Base-by-base conservation (phyloP, 1,140 invertebrate genomes). In the Metaphire vulgaris region DNA sequence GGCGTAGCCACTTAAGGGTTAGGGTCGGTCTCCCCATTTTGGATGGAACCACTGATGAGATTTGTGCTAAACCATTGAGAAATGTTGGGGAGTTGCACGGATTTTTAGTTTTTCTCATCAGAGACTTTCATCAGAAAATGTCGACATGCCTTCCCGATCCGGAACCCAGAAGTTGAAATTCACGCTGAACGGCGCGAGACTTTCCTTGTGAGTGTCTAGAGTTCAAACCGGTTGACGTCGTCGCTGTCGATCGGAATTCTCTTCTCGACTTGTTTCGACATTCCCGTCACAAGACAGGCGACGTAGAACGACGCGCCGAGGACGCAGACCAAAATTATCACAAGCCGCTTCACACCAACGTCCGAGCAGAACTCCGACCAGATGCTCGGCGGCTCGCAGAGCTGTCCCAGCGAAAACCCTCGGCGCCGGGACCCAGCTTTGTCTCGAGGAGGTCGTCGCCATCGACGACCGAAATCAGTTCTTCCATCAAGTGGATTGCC, bases 401-500 rank as follows among this genome's bases (percentile, higher is more conserved):
- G 21, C 6, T 56, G 6, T 56, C 41, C 41, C 41, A 21, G 6
- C 41, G 21, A 21, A n/a, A n/a, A n/a, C n/a, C n/a, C n/a, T 31
- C 68, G 68, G 29, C 33, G 30, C 2, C 30, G 12, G n/a, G 30
- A 32, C 15, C 29, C 68, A 29, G 33, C 29, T 69, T 29, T n/a
- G n/a, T n/a, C n/a, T n/a, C n/a, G n/a, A n/a, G n/a, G n/a, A n/a
- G n/a, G n/a, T n/a, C n/a, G n/a, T n/a, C n/a, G n/a, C n/a, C n/a
- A n/a, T n/a, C n/a, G n/a, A 56, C 41, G 41, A 21, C 6, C 6
- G 6, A 21, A 56, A 56, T 56, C 41, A 56, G 21, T 14, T 33
- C 70, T 32, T 72, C 70, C 70, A 72, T 72, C 70, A 72, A 26
- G 2, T 72, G 70, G 1, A 72, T 26, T 26, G 70, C 70, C 30